Evolutionary conservation across 2,888 invertebrate genomes (phyloP).

Genomic region (Ommatoiulus sabulosus): DNA sequence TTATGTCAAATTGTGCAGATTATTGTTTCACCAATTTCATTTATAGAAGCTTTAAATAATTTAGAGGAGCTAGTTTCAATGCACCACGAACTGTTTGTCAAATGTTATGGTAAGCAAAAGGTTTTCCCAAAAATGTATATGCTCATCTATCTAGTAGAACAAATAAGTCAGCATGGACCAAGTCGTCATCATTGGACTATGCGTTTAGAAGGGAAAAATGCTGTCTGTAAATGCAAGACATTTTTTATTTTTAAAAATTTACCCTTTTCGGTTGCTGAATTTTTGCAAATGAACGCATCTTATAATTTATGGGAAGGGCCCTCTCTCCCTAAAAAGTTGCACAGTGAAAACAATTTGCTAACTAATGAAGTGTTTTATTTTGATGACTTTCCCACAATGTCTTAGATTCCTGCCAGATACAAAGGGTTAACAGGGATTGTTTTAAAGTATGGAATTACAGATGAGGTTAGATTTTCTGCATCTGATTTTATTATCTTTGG

Average conservation of each 20-base stretch:
- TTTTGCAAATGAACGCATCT: neutral
- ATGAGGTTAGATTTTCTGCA: neutral
- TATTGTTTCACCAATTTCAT: neutral
- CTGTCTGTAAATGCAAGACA: neutral
- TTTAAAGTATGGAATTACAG: too few species aligned
- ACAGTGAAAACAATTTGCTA: neutral
- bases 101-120: neutral
- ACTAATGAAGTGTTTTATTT: neutral
- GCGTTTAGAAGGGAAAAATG: neutral
- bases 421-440: neutral
- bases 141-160: neutral
- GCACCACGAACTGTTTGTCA: neutral
- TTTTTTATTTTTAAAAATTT: slow-evolving; percentile 34
- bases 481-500: slow-evolving; percentile 23
- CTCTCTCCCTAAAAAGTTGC: neutral
- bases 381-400: neutral
- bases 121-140: slow-evolving; percentile 34
- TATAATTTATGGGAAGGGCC: neutral
- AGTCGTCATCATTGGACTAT: neutral
- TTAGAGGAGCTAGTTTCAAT: neutral
- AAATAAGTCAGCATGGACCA: neutral
- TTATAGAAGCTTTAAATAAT: neutral
- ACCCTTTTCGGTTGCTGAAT: neutral
- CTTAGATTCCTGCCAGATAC: neutral
- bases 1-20: neutral